A percentile compares a stretch with the other conserved stretches of the same genome.
Conservation (phyloP, 2,797 vertebrate species). For the Peromyscus melanophrys region DNA sequence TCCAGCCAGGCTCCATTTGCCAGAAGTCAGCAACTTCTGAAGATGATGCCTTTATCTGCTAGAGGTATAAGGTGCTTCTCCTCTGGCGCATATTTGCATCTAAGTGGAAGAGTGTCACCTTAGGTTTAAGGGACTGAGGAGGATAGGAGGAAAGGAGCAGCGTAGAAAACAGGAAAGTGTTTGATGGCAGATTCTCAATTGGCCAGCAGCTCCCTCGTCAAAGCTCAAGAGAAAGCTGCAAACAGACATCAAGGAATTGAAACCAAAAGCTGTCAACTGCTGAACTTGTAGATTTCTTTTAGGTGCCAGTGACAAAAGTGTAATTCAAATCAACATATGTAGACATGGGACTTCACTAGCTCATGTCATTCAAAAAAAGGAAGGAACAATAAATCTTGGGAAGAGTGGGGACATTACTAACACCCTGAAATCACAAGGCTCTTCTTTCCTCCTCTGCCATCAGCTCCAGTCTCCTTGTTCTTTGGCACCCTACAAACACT, state of each 20-base stretch:
- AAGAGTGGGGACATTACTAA: background rate
- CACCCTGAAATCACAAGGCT: slow-evolving; percentile 33
- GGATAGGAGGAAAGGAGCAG: background rate
- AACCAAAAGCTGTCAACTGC: slow-evolving; percentile 54
- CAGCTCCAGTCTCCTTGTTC: background rate
- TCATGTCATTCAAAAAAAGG: slow-evolving; percentile 52
- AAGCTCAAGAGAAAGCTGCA: slow-evolving; percentile 23
- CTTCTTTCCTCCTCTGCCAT: background rate
- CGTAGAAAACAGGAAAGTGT: slow-evolving; percentile 23
- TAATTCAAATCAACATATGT: slow-evolving; percentile 51
- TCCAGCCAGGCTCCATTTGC: slow-evolving; percentile 14
- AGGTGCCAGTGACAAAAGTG: slow-evolving; percentile 54
- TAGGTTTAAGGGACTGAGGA: slow-evolving; percentile 55
- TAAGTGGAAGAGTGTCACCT: slow-evolving; percentile 45
- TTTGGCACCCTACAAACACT: slow-evolving; percentile 3
- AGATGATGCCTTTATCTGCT: slow-evolving; percentile 42
- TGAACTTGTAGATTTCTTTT: slow-evolving; percentile 62
- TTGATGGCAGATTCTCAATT: slow-evolving; percentile 50
- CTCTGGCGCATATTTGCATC: slow-evolving; percentile 37
- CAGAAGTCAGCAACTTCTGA: background rate
- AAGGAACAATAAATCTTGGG: slow-evolving; percentile 10
- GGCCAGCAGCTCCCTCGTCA: background rate
- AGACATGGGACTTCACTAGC: slow-evolving; percentile 28
- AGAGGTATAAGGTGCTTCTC: slow-evolving; percentile 47
- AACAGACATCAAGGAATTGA: slow-evolving; percentile 62